Conservation (phyloP, 2,888 invertebrate genomes). For the Lasius platythorax region DNA sequence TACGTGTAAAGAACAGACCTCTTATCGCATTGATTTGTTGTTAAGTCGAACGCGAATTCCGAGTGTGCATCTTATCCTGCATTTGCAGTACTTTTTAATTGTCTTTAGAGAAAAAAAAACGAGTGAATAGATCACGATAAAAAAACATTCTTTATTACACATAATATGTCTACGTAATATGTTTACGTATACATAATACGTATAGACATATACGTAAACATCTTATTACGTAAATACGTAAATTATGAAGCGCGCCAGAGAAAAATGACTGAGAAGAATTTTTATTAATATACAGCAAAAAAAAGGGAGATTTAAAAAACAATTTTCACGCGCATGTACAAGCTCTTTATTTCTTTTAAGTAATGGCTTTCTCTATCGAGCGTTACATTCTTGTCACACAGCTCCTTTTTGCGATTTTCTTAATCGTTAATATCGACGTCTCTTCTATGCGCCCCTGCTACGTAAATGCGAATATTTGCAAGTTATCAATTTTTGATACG, state of each 20-base stretch:
- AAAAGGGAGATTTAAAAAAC: not conserved
- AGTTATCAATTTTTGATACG: slow-evolving; percentile 44
- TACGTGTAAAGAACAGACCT: no score
- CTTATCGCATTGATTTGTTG: slow-evolving; percentile 9
- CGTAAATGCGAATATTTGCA: not conserved
- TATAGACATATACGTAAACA: not conserved
- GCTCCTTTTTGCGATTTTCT: not conserved
- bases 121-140: not conserved
- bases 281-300: not conserved
- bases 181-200: not conserved
- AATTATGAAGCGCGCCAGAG: not conserved
- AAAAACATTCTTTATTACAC: not conserved
- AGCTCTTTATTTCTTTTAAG: slow-evolving; percentile 3
- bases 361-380: not conserved
- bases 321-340: not conserved
- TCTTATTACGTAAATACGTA: slow-evolving; percentile 21
- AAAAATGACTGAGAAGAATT: slow-evolving; percentile 26
- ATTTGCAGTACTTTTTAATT: slow-evolving; percentile 4
- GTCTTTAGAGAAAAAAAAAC: not conserved
- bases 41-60: slow-evolving; percentile 6
- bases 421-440: not conserved
- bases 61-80: not conserved
- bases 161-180: not conserved
- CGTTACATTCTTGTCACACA: not conserved
- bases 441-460: not conserved